Evolutionary conservation across 92 coral and sea anemone species (phyloP).

Genomic region (Bergia sp.): DNA sequence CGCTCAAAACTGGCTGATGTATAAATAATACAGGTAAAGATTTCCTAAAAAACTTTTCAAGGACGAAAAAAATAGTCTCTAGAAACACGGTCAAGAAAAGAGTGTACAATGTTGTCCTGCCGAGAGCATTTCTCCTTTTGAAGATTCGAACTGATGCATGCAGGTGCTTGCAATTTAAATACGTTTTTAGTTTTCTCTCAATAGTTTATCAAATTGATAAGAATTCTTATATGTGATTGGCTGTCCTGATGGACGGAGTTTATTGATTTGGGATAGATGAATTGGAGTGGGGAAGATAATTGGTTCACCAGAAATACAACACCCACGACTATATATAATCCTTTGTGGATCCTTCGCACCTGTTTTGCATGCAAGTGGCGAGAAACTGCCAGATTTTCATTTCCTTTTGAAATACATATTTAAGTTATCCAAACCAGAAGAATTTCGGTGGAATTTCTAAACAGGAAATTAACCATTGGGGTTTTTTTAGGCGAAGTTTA

Average conservation of each 20-base stretch:
- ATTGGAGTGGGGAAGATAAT: constrained; percentile 16
- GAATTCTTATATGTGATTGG: constrained; percentile 36
- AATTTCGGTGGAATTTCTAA: not conserved
- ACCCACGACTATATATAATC: not conserved
- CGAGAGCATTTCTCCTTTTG: not conserved
- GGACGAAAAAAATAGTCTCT: not conserved
- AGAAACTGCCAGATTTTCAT: not conserved
- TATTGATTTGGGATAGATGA: constrained; percentile 1
- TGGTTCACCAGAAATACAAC: constrained; percentile 20
- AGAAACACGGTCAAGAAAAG: not conserved
- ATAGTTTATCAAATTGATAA: constrained; percentile 32
- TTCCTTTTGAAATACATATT: not conserved
- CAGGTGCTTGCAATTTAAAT: constrained; percentile 34
- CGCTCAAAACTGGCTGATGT: not conserved
- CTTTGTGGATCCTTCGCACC: not conserved
- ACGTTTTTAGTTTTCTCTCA: constrained; percentile 7
- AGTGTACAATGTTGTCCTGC: not conserved
- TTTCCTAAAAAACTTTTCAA: not conserved
- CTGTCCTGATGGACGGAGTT: not conserved
- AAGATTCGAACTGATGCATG: not conserved
- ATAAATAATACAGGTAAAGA: not conserved
- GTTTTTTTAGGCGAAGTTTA: not conserved
- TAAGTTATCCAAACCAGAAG: not conserved
- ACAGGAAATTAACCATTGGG: constrained; percentile 13
- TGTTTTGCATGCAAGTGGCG: constrained; percentile 3